Evolutionary conservation across 1,140 invertebrate species (phyloP), one percentile per base, ranked within the genome.

Genomic region (Rhynchophorus ferrugineus): DNA sequence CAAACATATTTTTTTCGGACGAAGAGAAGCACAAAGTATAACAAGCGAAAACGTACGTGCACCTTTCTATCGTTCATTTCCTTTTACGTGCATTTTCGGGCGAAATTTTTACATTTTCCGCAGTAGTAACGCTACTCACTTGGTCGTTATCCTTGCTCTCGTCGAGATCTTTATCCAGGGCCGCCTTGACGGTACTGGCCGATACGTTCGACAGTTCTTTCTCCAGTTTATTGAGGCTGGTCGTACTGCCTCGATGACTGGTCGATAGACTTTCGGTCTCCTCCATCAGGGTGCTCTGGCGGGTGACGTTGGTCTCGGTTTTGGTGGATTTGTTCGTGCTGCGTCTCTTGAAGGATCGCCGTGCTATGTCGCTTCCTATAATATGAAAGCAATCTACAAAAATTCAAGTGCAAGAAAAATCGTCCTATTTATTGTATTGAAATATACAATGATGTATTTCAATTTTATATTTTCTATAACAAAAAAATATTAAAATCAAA

Each of bases 341-440:
- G 1, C 41, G 42, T 11, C 62, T 49, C 58, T 83, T 83, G 62
- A 87, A 84, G 2, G 85, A 88, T 62, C 79, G 78, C 41, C 83
- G 77, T 1, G 82, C 84, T 49, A 88, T 89, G 64, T 89, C 86
- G 65, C 79, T 59, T 18, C 55, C 51, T 54, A 20, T 8, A 41
- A 29, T 29, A 11, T 29, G 5, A 11, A 29, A 29, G 11, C 11
- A 29, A 29, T 29, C 24, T 29, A 29, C 24, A 29, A 5, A 29
- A 29, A 29, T 29, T 5, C 11, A 29, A 29, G 11, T 29, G 11
- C 5, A 29, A 29, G 24, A n/a, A n/a, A n/a, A n/a, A n/a, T n/a
- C n/a, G n/a, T n/a, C n/a, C n/a, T n/a, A n/a, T n/a, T n/a, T n/a
- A n/a, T n/a, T n/a, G n/a, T n/a, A n/a, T n/a, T n/a, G n/a, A 35